Evolutionary conservation across 2,888 invertebrate genomes (phyloP).

Genomic region (Encarsia formosa): DNA sequence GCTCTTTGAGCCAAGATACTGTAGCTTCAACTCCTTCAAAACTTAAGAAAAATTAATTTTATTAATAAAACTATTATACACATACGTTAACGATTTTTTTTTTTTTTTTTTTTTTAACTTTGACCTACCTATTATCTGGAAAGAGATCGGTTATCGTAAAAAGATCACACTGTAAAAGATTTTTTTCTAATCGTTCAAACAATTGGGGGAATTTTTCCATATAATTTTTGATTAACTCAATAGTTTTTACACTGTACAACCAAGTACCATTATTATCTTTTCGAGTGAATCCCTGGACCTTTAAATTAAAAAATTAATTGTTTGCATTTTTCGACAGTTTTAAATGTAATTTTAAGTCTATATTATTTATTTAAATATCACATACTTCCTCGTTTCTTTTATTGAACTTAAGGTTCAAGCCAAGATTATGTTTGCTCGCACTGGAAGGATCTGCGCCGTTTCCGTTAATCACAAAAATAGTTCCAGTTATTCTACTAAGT

Average conservation of each 20-base stretch:
- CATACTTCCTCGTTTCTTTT: conserved; percentile 68
- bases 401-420: conserved; percentile 86
- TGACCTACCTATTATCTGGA: conserved; percentile 55
- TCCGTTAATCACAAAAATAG: conserved; percentile 62
- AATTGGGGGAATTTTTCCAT: conserved; percentile 69
- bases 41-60: conserved; percentile 22
- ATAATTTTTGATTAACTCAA: conserved; percentile 69
- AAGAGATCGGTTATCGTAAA: conserved; percentile 70
- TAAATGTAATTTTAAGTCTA: not conserved
- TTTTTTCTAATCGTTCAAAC: conserved; percentile 59
- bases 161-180: conserved; percentile 55
- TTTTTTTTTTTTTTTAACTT: too few relatives aligned
- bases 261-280: conserved; percentile 63
- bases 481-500: conserved; percentile 82
- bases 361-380: not conserved
- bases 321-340: too few relatives aligned
- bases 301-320: conserved; percentile 16
- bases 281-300: conserved; percentile 78
- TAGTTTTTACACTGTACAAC: conserved; percentile 75
- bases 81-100: too few relatives aligned
- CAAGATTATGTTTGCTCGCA: conserved; percentile 69
- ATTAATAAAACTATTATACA: too few relatives aligned
- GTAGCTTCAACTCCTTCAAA: conserved; percentile 55
- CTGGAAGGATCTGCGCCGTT: conserved; percentile 50
- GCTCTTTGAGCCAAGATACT: conserved; percentile 66